Conservation (phyloP, 2,888 invertebrate genomes). For the Eulithis prunata region DNA sequence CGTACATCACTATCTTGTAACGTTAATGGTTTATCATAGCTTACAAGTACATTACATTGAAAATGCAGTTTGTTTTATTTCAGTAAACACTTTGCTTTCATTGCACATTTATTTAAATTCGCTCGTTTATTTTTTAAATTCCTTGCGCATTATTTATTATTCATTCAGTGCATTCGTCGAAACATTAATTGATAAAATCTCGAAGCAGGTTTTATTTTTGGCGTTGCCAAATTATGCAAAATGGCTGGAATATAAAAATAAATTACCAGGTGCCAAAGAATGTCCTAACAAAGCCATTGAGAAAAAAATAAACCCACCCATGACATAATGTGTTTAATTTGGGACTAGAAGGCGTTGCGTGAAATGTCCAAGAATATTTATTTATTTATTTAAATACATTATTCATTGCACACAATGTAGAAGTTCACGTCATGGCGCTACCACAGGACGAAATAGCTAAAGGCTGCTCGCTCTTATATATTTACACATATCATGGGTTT, state of each 20-base stretch:
- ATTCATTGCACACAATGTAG: too few species aligned
- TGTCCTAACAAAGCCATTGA: too few species aligned
- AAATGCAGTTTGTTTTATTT: constrained; percentile 3
- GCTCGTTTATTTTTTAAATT: constrained; percentile 13
- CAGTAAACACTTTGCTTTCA: not conserved
- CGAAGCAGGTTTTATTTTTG: constrained; percentile 14
- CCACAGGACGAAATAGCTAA: too few species aligned
- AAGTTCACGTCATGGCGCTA: too few species aligned
- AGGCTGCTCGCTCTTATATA: too few species aligned
- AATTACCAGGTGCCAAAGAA: constrained; percentile 1
- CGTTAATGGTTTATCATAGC: not conserved
- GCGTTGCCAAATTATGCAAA: constrained; percentile 13
- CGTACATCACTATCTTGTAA: too few species aligned
- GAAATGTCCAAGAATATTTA: too few species aligned
- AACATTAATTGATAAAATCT: constrained; percentile 16
- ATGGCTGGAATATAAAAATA: constrained; percentile 7
- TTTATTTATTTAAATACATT: too few species aligned
- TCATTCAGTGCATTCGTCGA: constrained; percentile 12
- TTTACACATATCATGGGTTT: too few species aligned
- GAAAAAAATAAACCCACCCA: too few species aligned
- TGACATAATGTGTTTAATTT: too few species aligned
- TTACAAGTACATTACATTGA: not conserved
- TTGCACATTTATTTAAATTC: constrained; percentile 5
- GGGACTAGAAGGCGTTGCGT: too few species aligned
- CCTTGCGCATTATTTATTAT: constrained; percentile 17